Percentiles rank a stretch among this genome's conserved stretches.
Evolutionary conservation across 2,888 invertebrate species (phyloP).

Genomic region (Salticus scenicus): DNA sequence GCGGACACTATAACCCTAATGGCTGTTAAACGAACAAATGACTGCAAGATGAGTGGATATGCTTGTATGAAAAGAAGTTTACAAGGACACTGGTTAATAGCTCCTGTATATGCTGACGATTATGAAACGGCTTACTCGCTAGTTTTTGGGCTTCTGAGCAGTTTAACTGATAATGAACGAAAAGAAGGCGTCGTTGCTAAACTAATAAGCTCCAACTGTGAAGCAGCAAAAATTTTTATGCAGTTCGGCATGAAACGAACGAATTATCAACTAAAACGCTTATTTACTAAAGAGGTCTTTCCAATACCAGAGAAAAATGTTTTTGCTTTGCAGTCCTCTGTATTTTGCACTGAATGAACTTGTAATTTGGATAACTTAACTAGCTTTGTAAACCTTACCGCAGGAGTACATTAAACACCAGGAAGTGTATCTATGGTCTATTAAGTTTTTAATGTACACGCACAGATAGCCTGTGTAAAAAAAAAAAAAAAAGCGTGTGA

Average conservation of each 20-base stretch:
- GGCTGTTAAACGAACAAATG: slow-evolving; percentile 44
- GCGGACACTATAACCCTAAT: slow-evolving; percentile 59
- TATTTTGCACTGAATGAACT: slow-evolving; percentile 70
- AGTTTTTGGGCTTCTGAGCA: slow-evolving; percentile 54
- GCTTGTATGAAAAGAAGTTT: slow-evolving; percentile 69
- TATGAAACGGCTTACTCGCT: slow-evolving; percentile 61
- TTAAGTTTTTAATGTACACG: not conserved
- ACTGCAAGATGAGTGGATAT: slow-evolving; percentile 60
- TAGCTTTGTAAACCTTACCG: not conserved
- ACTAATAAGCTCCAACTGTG: slow-evolving; percentile 66
- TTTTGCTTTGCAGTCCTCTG: slow-evolving; percentile 70
- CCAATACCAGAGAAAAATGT: slow-evolving; percentile 65
- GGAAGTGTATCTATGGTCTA: not conserved
- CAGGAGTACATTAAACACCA: not conserved
- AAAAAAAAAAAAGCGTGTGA: too few relatives aligned
- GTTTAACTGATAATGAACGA: slow-evolving; percentile 42
- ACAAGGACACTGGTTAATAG: slow-evolving; percentile 71
- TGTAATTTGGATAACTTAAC: not conserved
- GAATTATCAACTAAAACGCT: slow-evolving; percentile 59
- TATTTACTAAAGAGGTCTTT: slow-evolving; percentile 66
- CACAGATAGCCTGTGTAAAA: slow-evolving; percentile 1
- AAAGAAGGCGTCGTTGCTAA: slow-evolving; percentile 67
- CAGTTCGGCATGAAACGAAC: slow-evolving; percentile 64
- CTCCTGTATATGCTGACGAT: slow-evolving; percentile 71
- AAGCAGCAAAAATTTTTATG: slow-evolving; percentile 55